phyloP scores from a whole-genome alignment of 2,797 vertebrate genomes.

The Chaenodraco wilsoni region DNA sequence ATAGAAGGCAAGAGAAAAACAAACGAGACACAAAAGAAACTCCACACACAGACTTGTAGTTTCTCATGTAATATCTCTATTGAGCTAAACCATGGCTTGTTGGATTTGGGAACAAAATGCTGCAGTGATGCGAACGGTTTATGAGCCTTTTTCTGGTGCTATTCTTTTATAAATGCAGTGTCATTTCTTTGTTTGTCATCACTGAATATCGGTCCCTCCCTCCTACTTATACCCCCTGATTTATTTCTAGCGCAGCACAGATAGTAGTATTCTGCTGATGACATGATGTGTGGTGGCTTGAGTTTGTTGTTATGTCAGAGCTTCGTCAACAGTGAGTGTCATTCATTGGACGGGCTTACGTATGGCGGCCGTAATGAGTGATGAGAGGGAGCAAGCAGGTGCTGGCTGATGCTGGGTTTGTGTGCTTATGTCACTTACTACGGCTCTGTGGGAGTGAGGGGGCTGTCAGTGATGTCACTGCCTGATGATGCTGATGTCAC shows the following conservation, averaged over 20 bases:
- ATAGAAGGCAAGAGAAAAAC: background rate
- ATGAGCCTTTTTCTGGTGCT: background rate
- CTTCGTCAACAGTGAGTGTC: constrained; percentile 59
- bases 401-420: constrained; percentile 55
- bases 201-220: background rate
- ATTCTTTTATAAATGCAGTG: background rate
- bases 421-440: constrained; percentile 40
- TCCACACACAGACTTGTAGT: background rate
- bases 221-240: background rate
- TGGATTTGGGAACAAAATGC: background rate
- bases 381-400: constrained; percentile 66
- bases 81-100: background rate
- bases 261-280: constrained; percentile 61
- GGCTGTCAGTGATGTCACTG: constrained; percentile 66
- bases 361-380: constrained; percentile 57
- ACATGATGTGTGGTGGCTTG: constrained; percentile 69
- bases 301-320: constrained; percentile 55
- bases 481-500: constrained; percentile 69
- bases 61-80: background rate
- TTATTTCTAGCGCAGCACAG: constrained; percentile 30
- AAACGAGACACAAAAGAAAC: background rate
- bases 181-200: constrained; percentile 11
- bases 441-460: constrained; percentile 37
- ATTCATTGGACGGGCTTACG: constrained; percentile 68
- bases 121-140: background rate